Evolutionary conservation across 2,888 invertebrate species (phyloP), one percentile per base, ranked within the genome.

Genomic region (Adineta ricciae): DNA sequence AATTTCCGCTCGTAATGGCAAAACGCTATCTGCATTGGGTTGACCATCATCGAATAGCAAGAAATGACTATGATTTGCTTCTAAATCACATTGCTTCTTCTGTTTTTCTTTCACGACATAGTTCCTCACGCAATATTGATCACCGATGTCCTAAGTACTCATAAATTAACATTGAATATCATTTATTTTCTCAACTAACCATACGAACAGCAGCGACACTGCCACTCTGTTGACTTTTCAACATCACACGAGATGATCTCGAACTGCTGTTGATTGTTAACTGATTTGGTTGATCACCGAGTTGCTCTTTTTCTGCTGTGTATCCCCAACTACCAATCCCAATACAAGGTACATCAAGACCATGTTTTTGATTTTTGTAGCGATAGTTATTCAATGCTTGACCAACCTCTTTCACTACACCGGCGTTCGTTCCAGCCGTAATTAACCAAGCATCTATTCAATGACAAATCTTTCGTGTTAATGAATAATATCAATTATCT

Each of bases 371-470:
- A 78, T 78, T 78, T 78, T 78, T 78, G 41, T 78, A 78, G 4
- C 78, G 41, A 78, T 78, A 78, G n/a, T 78, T 78, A 41, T 32
- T 78, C 9, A 78, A 41, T 19, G 78, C 78, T 41, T 78, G 41
- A 11, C 78, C 78, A 7, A 78, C 78, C n/a, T 78, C 78, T 41
- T 78, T 41, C 4, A 78, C 78, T 11, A 78, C 78, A 78, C 78
- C 78, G 41, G 78, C 41, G n/a, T 78, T 78, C 14, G 78, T 78
- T 41, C 78, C 78, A 41, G 78, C 78, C 11, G 78, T 78, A 41
- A 78, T 78, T 14, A 78, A 19, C 78, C 78, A 78, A 24, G 78
- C 78, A 78, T 78, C 78, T 78, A 64, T 32, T 19, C 5, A 64
- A 19, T 32, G 32, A 14, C 27, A 64, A 9, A 3, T 2, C 21